Evolutionary conservation across 2,113 vertebrate genomes (phyloP).

Genomic region (Callocephalon fimbriatum): DNA sequence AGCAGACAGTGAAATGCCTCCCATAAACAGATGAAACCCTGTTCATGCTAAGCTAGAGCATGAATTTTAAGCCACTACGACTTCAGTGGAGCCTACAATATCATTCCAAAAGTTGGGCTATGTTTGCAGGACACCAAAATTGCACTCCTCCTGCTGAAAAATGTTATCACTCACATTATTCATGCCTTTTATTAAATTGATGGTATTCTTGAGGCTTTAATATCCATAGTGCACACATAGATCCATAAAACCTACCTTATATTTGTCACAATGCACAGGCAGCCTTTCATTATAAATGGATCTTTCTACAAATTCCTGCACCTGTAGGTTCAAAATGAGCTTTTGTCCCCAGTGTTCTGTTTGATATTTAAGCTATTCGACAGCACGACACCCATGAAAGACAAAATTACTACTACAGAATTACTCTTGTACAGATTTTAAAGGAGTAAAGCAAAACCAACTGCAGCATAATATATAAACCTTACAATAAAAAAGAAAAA

Average conservation of each 20-base stretch:
- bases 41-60: neutral
- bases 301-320: neutral
- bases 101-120: neutral
- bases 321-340: neutral
- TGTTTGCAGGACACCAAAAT: neutral
- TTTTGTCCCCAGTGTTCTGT: neutral
- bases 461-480: neutral
- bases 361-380: neutral
- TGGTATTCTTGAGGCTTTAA: neutral
- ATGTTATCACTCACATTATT: neutral
- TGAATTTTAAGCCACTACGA: accelerated
- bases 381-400: neutral
- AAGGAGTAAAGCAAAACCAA: neutral
- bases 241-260: neutral
- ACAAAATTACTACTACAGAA: neutral
- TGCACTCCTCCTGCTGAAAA: neutral
- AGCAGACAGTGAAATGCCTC: neutral
- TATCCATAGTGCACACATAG: neutral
- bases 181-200: neutral
- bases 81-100: neutral
- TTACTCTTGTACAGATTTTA: neutral
- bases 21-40: accelerated
- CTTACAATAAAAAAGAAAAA: neutral
- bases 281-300: neutral
- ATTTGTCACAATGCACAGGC: neutral